Base-by-base conservation (phyloP, 2,113 vertebrate species). In the Morone chrysops region DNA sequence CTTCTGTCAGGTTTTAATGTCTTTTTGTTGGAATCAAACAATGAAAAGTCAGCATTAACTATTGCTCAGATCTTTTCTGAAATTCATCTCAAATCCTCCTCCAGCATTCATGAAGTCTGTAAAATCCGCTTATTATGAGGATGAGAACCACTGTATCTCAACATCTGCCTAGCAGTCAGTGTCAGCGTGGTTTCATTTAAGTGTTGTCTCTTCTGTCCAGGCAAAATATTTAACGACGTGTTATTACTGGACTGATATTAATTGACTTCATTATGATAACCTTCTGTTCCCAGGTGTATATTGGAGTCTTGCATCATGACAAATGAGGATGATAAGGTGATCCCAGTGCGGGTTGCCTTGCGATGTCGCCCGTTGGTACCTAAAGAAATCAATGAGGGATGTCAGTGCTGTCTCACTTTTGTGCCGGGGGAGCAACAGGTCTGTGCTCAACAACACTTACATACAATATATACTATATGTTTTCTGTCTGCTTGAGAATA, bases 311-410 rank as follows among this genome's bases (percentile, higher is more conserved):
- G 20, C 77, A 90, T 80, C 31, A 97, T 95, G 96, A 84, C 87
- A 72, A 93, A 91, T 51, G 97, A 97, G 31, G 97, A 98, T 0
- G 97, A 86, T 1, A 96, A 95, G 75, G 89, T 91, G 78, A 98
- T 98, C 84, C 97, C 97, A 1, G 98, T 99, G 63, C 94, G 96
- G 2, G 98, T 99, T 75, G 98, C 96, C 4, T 90, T 99, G 75
- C 95, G 98, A 11, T 98, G 97, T 91, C 97, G 98, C 0, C 98
- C 98, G 0, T 78, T 99, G 72, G 96, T 98, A 41, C 84, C 94
- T 0, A 98, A 97, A 90, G 98, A 99, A 94, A 91, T 91, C 14
- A 87, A 89, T 0, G 98, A 99, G 63, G 98, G 98, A 20, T 99
- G 98, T 89, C 96, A 96, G 83, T 92, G 71, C 62, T 99, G 98